Percentiles rank a stretch among this genome's conserved stretches.
These are phyloP conservation scores for Beroe ovata DNA, from an alignment of 37 sponge, comb jelly and placozoan species.

Conservation along the genomic window DNA sequence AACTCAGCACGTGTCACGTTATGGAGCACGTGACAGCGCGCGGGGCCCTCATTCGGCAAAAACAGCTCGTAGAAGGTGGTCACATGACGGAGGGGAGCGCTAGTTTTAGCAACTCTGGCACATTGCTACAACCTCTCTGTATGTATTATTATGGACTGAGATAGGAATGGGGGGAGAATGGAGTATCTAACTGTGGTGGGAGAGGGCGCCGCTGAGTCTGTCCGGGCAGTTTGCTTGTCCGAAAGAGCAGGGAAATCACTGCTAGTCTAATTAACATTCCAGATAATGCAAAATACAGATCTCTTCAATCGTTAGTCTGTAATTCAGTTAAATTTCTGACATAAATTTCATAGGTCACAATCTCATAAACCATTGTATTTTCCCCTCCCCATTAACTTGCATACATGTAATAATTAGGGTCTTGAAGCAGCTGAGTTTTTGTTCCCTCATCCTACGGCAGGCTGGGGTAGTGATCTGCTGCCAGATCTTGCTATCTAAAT, in stretches of 20 bases:
- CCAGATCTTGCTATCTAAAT: background rate
- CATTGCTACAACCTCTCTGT: background rate
- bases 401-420: background rate
- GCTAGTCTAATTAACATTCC: background rate
- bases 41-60: background rate
- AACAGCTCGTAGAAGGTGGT: background rate
- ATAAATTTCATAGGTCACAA: background rate
- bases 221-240: background rate
- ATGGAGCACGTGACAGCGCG: background rate
- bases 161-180: too few relatives aligned
- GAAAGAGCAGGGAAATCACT: background rate
- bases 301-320: background rate
- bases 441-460: background rate
- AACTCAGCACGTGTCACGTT: constrained; percentile 14
- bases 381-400: background rate
- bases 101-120: background rate
- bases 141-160: too few relatives aligned
- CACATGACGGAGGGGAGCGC: constrained; percentile 2
- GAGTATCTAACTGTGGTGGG: background rate
- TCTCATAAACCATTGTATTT: background rate
- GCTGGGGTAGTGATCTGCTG: too few relatives aligned
- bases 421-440: background rate
- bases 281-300: background rate
- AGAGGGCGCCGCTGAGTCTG: background rate
- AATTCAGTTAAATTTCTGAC: background rate